Evolutionary conservation across 1,140 invertebrate species (phyloP).

Genomic region (Aphis craccivora): DNA sequence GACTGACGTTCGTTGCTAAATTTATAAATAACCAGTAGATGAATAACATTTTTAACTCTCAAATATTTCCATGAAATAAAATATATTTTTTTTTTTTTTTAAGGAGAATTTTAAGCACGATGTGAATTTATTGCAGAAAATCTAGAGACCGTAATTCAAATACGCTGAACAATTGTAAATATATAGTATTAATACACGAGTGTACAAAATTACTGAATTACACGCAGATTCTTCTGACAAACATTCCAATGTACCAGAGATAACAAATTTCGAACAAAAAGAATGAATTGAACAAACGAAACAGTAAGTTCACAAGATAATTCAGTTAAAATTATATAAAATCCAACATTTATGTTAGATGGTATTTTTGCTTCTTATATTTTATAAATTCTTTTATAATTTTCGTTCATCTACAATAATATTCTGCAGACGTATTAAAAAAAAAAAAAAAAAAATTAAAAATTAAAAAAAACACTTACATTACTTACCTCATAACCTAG

Average conservation of each 20-base stretch:
- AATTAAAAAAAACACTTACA: neutral
- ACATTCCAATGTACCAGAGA: neutral
- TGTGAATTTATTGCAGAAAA: neutral
- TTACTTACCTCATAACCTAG: neutral
- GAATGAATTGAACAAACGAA: neutral
- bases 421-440: neutral
- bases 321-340: neutral
- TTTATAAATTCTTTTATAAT: neutral
- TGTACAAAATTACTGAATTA: neutral
- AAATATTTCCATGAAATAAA: too few relatives aligned
- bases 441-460: too few relatives aligned
- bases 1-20: neutral
- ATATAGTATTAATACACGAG: neutral
- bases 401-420: neutral
- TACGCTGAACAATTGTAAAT: neutral
- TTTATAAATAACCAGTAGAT: neutral
- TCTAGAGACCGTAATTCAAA: neutral
- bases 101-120: neutral
- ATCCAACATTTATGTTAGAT: neutral
- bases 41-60: neutral
- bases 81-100: too few relatives aligned
- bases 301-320: slow-evolving; percentile 10
- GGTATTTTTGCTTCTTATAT: neutral
- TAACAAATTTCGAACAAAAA: neutral
- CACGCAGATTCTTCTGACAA: neutral